phyloP scores from a whole-genome alignment of 2,888 invertebrate genomes.

The Agonum fuliginosum region DNA sequence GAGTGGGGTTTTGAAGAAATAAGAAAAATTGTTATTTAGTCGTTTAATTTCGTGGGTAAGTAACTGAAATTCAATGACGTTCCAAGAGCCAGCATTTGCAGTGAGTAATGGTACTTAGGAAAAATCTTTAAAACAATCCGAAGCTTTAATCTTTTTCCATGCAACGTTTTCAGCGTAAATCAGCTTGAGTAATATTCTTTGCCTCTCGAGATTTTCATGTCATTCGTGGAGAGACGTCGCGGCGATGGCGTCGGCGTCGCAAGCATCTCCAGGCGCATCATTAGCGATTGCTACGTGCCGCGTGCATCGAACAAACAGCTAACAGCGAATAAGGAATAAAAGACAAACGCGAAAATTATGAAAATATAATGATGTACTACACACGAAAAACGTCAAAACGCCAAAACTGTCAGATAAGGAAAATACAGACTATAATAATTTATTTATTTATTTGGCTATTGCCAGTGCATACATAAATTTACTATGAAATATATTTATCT shows the following conservation, averaged over 20 bases:
- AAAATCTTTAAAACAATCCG: constrained; percentile 53
- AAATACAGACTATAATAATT: no score
- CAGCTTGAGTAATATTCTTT: constrained; percentile 49
- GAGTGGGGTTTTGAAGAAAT: constrained; percentile 27
- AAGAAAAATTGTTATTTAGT: constrained; percentile 52
- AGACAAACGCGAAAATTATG: constrained; percentile 41
- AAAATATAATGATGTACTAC: constrained; percentile 50
- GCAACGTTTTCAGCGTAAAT: constrained; percentile 18
- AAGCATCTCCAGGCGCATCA: constrained; percentile 21
- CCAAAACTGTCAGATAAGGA: constrained; percentile 31
- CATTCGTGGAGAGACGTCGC: constrained; percentile 16
- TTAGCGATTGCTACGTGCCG: constrained; percentile 41
- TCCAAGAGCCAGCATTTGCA: constrained; percentile 14
- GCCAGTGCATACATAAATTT: no score
- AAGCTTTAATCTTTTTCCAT: constrained; percentile 45
- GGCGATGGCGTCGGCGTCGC: constrained; percentile 5
- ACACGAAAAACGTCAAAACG: constrained; percentile 1
- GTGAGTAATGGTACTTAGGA: constrained; percentile 51
- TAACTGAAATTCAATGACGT: constrained; percentile 49
- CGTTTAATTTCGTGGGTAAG: constrained; percentile 36
- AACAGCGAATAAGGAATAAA: constrained; percentile 41
- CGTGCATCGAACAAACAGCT: constrained; percentile 20
- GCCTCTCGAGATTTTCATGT: constrained; percentile 46
- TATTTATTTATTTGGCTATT: no score
- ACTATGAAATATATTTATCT: no score